Percentiles rank a stretch among this genome's conserved stretches.
Evolutionary conservation across 1,140 invertebrate genomes (phyloP).

Genomic region (Neotoxoptera formosana): DNA sequence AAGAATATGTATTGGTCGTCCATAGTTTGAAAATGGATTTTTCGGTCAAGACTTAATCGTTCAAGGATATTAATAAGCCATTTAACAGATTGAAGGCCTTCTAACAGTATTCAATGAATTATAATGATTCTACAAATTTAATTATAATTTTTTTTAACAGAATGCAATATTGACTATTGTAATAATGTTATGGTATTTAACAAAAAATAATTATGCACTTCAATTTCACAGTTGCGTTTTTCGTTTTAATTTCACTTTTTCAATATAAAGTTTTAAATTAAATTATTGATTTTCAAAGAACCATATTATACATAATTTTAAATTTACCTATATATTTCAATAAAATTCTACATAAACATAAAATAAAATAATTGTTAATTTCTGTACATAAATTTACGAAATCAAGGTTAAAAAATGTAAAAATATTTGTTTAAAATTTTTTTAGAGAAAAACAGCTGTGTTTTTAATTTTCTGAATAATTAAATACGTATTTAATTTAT

Average conservation of each 20-base stretch:
- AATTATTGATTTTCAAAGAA: no score
- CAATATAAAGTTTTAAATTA: no score
- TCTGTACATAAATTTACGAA: neutral
- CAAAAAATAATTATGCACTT: neutral
- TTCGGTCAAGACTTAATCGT: conserved; percentile 1
- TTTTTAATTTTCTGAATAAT: neutral
- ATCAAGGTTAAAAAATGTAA: no score
- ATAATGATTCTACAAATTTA: neutral
- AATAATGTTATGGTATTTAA: neutral
- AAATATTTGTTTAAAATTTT: no score
- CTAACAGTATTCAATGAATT: neutral
- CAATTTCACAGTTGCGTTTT: no score
- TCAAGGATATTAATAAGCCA: neutral
- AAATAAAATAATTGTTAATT: neutral
- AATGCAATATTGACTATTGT: neutral
- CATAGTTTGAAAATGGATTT: neutral
- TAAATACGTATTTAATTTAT: neutral
- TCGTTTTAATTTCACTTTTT: no score
- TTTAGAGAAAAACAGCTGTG: no score
- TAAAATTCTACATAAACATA: neutral
- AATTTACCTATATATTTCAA: neutral
- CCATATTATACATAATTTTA: no score
- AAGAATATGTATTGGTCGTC: neutral
- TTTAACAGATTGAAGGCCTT: neutral
- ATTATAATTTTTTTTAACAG: neutral